A percentile compares a stretch with the other conserved stretches of the same genome.
phyloP scores from a whole-genome alignment of 2,113 vertebrate species.

The Actinemys pallida region DNA sequence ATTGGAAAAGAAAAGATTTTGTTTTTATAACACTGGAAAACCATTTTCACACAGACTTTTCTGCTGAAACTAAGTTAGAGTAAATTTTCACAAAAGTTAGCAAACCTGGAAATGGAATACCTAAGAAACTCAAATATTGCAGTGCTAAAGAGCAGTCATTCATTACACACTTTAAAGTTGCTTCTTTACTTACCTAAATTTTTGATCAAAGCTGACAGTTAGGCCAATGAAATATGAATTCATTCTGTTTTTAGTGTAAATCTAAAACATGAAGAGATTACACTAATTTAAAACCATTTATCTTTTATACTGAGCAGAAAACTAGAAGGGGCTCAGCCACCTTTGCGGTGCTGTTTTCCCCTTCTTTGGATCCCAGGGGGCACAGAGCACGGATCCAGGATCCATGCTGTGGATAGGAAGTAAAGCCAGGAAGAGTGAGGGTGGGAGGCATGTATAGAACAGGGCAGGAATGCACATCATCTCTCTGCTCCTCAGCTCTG shows the following conservation, averaged over 20 bases:
- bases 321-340: background rate
- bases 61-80: background rate
- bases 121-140: accelerated
- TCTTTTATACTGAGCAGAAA: background rate
- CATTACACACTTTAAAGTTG: background rate
- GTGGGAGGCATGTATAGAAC: background rate
- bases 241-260: constrained; percentile 56
- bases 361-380: background rate
- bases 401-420: background rate
- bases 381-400: background rate
- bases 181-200: constrained; percentile 85
- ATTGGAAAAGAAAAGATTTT: background rate
- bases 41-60: background rate
- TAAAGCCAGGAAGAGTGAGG: background rate
- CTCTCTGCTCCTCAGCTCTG: background rate
- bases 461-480: background rate
- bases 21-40: background rate
- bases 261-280: constrained; percentile 71
- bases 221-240: constrained; percentile 89
- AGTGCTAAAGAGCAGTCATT: background rate
- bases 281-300: background rate
- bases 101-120: background rate
- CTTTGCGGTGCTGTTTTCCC: background rate
- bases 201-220: constrained; percentile 87
- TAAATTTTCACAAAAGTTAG: background rate